Conservation (phyloP, 2,113 vertebrate genomes). For the Osmerus mordax region DNA sequence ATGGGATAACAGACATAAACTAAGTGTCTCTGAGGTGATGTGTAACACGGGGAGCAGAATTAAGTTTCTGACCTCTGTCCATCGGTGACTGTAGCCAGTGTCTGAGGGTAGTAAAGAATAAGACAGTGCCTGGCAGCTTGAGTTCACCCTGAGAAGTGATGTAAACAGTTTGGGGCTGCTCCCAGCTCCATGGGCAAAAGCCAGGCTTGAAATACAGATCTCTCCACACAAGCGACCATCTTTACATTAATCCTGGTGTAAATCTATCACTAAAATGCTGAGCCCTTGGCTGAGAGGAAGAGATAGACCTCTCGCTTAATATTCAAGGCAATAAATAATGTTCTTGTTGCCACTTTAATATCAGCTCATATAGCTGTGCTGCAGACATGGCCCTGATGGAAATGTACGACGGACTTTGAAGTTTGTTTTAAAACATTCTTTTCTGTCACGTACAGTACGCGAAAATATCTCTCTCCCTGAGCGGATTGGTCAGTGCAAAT, state of each 20-base stretch:
- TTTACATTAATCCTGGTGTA: slow-evolving; percentile 36
- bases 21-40: not conserved
- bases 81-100: not conserved
- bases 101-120: slow-evolving; percentile 1
- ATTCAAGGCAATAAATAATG: slow-evolving; percentile 44
- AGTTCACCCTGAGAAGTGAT: slow-evolving; percentile 10
- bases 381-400: slow-evolving; percentile 10
- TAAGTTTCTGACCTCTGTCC: slow-evolving; percentile 11
- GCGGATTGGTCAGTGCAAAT: no score
- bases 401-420: not conserved
- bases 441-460: not conserved
- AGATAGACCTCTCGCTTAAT: slow-evolving; percentile 43
- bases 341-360: slow-evolving; percentile 21
- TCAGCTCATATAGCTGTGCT: slow-evolving; percentile 17
- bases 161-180: slow-evolving; percentile 20
- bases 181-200: not conserved
- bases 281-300: slow-evolving; percentile 33
- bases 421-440: not conserved
- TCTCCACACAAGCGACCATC: slow-evolving; percentile 19
- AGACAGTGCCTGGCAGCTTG: slow-evolving; percentile 10
- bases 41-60: not conserved
- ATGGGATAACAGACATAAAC: not conserved
- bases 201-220: slow-evolving; percentile 39
- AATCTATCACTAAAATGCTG: slow-evolving; percentile 59
- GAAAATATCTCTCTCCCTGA: not conserved